Evolutionary conservation across 2,888 invertebrate species (phyloP).

Genomic region (Eurois occulta): DNA sequence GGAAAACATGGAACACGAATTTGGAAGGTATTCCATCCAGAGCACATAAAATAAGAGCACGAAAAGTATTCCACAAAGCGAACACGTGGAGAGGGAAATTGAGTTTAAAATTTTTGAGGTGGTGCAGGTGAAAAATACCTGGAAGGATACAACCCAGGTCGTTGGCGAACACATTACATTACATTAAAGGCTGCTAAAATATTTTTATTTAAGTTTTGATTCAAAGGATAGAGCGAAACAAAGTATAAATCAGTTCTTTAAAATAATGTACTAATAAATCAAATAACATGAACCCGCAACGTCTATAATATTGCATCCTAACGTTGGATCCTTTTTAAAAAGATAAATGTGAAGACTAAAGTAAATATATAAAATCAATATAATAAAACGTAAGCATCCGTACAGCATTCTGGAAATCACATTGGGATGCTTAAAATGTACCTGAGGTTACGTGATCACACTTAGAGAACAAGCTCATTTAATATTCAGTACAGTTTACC

Average conservation of each 20-base stretch:
- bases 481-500: constrained; percentile 51
- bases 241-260: background rate
- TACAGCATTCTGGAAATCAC: constrained; percentile 20
- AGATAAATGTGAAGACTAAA: background rate
- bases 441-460: constrained; percentile 57
- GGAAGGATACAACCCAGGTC: no score
- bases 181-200: background rate
- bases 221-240: background rate
- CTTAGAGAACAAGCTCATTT: constrained; percentile 34
- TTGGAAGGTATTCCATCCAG: background rate
- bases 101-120: no score
- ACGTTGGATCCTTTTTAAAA: background rate
- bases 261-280: background rate
- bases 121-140: no score
- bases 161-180: no score
- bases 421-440: constrained; percentile 61
- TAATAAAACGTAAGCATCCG: constrained; percentile 7
- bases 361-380: constrained; percentile 2
- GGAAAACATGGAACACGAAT: constrained; percentile 15
- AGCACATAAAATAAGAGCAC: background rate
- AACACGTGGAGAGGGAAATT: background rate
- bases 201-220: background rate
- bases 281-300: background rate
- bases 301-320: no score
- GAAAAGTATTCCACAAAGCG: background rate